Evolutionary conservation across 2,888 invertebrate species (phyloP).

Genomic region (Synanthedon formicaeformis): DNA sequence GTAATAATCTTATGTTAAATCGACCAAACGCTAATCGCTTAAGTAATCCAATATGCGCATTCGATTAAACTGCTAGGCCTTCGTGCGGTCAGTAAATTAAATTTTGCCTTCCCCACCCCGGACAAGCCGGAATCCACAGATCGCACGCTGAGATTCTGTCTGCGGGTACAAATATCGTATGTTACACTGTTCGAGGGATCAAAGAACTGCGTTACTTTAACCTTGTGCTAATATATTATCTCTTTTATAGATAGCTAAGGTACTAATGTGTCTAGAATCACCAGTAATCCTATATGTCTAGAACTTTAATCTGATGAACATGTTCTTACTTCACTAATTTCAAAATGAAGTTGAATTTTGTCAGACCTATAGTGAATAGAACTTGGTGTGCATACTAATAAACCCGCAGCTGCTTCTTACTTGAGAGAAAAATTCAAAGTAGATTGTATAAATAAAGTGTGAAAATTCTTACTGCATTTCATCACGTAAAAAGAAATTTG

Average conservation of each 20-base stretch:
- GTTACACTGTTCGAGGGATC: background rate
- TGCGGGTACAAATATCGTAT: background rate
- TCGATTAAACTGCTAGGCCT: background rate
- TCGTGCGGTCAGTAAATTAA: constrained; percentile 14
- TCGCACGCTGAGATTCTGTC: constrained; percentile 1
- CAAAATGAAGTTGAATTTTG: background rate
- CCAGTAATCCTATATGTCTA: too few relatives aligned
- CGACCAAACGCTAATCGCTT: background rate
- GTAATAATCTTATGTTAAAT: too few relatives aligned
- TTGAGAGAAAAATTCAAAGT: constrained; percentile 4
- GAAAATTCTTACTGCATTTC: background rate
- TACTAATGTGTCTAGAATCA: too few relatives aligned
- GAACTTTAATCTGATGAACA: too few relatives aligned
- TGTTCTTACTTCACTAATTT: background rate
- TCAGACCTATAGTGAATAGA: background rate
- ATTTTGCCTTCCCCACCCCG: constrained; percentile 9
- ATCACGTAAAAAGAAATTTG: too few relatives aligned
- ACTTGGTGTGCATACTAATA: constrained; percentile 5
- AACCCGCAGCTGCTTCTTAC: background rate
- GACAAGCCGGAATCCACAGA: constrained; percentile 9
- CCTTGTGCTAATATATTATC: too few relatives aligned
- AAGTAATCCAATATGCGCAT: background rate
- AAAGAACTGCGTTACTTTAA: background rate
- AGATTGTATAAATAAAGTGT: constrained; percentile 2
- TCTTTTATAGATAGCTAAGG: too few relatives aligned